phyloP scores from a whole-genome alignment of 2,888 invertebrate genomes.

The Caenorhabditis sp. region DNA sequence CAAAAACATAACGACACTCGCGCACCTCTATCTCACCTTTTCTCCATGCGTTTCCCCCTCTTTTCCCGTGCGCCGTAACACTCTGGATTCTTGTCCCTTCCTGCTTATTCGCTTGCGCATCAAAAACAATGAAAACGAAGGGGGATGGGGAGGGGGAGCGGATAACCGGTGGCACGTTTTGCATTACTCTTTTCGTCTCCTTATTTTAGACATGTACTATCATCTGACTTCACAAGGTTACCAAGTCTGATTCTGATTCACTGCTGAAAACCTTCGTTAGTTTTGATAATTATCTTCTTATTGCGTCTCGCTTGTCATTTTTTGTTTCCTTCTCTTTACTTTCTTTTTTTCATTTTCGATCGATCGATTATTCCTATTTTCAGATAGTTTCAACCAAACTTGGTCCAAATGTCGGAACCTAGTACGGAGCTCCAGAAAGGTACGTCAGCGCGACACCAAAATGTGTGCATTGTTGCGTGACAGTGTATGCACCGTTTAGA shows the following conservation, averaged over 20 bases:
- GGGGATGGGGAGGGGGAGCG: too few relatives aligned
- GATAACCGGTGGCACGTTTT: not conserved
- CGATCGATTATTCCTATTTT: too few relatives aligned
- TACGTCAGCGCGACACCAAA: too few relatives aligned
- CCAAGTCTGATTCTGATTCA: not conserved
- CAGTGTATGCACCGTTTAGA: constrained; percentile 30
- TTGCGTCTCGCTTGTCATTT: not conserved
- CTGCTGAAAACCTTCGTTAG: not conserved
- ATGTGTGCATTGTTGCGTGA: constrained; percentile 20
- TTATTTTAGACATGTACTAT: not conserved
- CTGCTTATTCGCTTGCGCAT: constrained; percentile 15
- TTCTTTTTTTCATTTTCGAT: not conserved
- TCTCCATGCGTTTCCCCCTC: constrained; percentile 19
- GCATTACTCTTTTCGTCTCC: not conserved
- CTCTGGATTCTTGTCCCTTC: constrained; percentile 13
- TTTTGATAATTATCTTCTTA: not conserved
- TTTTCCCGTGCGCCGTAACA: constrained; percentile 2
- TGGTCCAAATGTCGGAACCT: constrained; percentile 19
- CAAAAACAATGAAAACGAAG: constrained; percentile 10
- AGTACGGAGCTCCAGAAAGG: constrained; percentile 21
- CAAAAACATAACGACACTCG: constrained; percentile 47
- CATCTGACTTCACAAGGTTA: constrained; percentile 11
- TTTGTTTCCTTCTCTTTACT: not conserved
- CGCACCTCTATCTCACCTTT: constrained; percentile 40
- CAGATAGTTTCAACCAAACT: constrained; percentile 1